Evolutionary conservation across 2,888 invertebrate genomes (phyloP).

Genomic region (Thymelicus lineola): DNA sequence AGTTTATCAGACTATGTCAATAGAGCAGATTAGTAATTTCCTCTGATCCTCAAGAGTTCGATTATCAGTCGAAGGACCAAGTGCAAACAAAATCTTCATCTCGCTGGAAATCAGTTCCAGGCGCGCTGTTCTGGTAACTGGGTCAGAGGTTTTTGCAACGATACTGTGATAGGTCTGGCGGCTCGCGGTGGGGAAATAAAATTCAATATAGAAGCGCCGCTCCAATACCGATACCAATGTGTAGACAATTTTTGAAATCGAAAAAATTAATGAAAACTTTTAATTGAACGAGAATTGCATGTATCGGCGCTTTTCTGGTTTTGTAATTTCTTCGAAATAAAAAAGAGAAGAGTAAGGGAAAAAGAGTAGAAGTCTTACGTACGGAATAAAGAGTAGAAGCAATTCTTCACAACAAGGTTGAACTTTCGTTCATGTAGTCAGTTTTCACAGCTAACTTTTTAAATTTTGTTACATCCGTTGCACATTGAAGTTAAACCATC

Average conservation of each 20-base stretch:
- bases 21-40: not conserved
- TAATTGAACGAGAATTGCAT: not conserved
- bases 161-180: slow-evolving; percentile 1
- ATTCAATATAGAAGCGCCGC: not conserved
- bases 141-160: slow-evolving; percentile 15
- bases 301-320: not conserved
- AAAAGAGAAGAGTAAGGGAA: no score
- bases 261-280: slow-evolving; percentile 5
- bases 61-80: not conserved
- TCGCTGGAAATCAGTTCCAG: slow-evolving; percentile 11
- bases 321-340: not conserved
- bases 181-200: not conserved
- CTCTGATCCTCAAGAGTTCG: not conserved
- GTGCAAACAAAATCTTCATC: slow-evolving; percentile 19
- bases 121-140: slow-evolving; percentile 14
- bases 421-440: no score
- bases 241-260: not conserved
- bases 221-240: slow-evolving; percentile 3
- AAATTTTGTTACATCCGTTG: no score
- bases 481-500: no score
- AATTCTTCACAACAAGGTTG: no score
- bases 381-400: no score
- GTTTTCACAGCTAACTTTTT: no score
- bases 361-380: no score
- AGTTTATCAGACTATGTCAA: no score